Evolutionary conservation across 2,888 invertebrate species (phyloP), one percentile per base, ranked within the genome.

Genomic region (Anaspis maculata): DNA sequence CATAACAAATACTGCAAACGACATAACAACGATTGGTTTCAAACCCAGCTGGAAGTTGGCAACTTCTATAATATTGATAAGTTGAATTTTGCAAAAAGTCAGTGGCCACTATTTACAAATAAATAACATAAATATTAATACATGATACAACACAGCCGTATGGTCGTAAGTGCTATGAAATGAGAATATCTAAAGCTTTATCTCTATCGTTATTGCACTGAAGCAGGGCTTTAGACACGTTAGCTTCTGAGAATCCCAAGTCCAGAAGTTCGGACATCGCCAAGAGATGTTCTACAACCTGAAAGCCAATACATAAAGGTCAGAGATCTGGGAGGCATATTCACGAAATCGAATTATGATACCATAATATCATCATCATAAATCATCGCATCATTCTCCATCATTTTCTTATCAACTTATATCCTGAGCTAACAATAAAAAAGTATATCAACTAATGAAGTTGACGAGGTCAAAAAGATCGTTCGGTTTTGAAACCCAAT

Each of bases 271-370:
- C 84, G 13, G 79, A 75, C 52, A 86, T 69, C 42, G 80, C 78
- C 49, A 90, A 71, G 28, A 91, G 72, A 64, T 84, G 83, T 60
- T 91, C 90, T 35, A 90, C 78, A 47, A 89, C 75, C 84, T 85
- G 69, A 15, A 67, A 67, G 28, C 42, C 27, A 33, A n/a, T n/a
- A n/a, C n/a, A n/a, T n/a, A n/a, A n/a, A n/a, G n/a, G n/a, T n/a
- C n/a, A n/a, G n/a, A n/a, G n/a, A n/a, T n/a, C n/a, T n/a, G n/a
- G n/a, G n/a, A n/a, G n/a, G n/a, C n/a, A n/a, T n/a, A n/a, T n/a
- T n/a, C n/a, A n/a, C n/a, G n/a, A n/a, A n/a, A n/a, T n/a, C n/a
- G n/a, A n/a, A n/a, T n/a, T n/a, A n/a, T n/a, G n/a, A n/a, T n/a
- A n/a, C n/a, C n/a, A n/a, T n/a, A n/a, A n/a, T n/a, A n/a, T n/a